These are phyloP conservation scores for Chamaea fasciata DNA, from an alignment of 2,113 vertebrate genomes.

Conservation along the genomic window DNA sequence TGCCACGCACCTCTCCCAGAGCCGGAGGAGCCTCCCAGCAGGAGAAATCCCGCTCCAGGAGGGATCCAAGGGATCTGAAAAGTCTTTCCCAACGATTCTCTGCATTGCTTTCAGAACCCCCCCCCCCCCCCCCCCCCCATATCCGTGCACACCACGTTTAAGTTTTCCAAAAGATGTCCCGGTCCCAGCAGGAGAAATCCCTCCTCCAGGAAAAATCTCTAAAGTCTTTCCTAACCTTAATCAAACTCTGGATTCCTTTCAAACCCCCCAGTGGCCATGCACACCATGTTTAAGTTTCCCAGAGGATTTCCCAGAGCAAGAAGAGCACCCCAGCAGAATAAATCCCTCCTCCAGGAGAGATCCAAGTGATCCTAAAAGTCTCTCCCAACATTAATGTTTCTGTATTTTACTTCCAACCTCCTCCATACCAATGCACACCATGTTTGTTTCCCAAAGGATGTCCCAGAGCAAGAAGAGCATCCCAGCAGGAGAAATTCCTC, in stretches of 20 bases:
- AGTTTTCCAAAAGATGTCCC: not conserved
- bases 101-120: accelerated
- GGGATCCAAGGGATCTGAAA: accelerated
- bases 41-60: not conserved
- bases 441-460: too few species aligned
- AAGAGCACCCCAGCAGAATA: too few species aligned
- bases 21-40: not conserved
- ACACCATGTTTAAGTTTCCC: too few species aligned
- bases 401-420: too few species aligned
- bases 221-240: not conserved
- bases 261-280: too few species aligned
- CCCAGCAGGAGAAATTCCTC: not conserved
- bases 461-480: not conserved
- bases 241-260: not conserved
- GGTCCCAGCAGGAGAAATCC: not conserved
- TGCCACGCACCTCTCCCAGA: not conserved
- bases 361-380: too few species aligned
- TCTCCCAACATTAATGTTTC: too few species aligned
- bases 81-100: not conserved
- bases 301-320: not conserved
- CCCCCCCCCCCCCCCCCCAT: not conserved
- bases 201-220: not conserved
- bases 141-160: accelerated
- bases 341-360: too few species aligned
- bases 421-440: too few species aligned